Percentiles rank a stretch among this genome's conserved stretches.
phyloP scores from a whole-genome alignment of 2,113 vertebrate genomes.

The Zosterops hypoxanthus region DNA sequence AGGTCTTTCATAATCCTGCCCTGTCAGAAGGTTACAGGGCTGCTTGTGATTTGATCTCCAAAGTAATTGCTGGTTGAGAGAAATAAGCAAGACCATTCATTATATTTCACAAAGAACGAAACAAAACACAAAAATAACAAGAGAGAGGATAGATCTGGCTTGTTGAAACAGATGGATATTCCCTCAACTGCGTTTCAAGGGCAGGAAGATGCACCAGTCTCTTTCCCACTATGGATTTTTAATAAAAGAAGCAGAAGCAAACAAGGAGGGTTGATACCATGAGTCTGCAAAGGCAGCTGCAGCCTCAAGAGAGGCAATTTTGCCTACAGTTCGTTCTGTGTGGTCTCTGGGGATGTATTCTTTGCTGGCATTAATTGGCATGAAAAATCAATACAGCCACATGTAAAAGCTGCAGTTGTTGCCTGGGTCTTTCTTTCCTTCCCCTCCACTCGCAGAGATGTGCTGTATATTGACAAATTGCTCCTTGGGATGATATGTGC shows the following conservation, averaged over 20 bases:
- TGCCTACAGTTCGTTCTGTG: not conserved
- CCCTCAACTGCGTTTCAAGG: not conserved
- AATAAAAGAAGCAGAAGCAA: not conserved
- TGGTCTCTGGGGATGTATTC: not conserved
- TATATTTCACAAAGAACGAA: not conserved
- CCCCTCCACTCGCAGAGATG: rapidly evolving
- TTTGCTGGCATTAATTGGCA: slow-evolving; percentile 9
- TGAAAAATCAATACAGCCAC: not conserved
- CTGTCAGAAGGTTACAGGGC: not conserved
- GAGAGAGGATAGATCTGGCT: not conserved
- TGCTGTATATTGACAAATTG: not conserved
- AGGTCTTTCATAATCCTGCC: not conserved
- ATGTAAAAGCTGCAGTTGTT: not conserved
- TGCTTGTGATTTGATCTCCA: not conserved
- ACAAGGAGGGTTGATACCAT: not conserved
- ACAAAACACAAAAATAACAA: not conserved
- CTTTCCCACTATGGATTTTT: not conserved
- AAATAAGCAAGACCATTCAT: not conserved
- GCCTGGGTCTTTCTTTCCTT: not conserved
- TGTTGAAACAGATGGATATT: not conserved
- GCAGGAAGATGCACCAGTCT: not conserved
- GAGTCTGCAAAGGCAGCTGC: not conserved
- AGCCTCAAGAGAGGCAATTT: not conserved
- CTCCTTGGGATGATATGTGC: not conserved
- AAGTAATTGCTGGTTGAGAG: not conserved